phyloP scores from a whole-genome alignment of 2,113 vertebrate genomes.

The Zeus faber region DNA sequence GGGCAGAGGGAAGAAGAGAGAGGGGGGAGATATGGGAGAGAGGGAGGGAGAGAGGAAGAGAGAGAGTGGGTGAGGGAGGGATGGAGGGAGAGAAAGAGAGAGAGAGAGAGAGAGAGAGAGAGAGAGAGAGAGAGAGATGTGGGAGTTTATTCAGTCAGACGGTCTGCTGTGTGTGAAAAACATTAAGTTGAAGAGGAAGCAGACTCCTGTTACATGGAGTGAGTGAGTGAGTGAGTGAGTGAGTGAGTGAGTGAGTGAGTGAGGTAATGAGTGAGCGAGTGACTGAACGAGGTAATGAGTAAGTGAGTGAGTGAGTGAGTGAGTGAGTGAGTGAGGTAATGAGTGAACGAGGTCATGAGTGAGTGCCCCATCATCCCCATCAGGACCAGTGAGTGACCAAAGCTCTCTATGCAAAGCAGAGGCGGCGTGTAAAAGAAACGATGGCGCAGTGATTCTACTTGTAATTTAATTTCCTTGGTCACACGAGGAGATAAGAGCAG shows the following conservation, averaged over 20 bases:
- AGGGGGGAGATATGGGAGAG: neutral
- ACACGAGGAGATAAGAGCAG: constrained; percentile 68
- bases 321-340: no score
- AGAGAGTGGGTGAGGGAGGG: neutral
- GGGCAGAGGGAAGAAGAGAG: constrained; percentile 7
- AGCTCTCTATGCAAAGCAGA: constrained; percentile 79
- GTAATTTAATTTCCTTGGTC: constrained; percentile 80
- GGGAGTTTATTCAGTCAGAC: constrained; percentile 57
- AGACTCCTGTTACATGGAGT: no score
- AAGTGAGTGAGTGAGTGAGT: no score
- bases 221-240: no score
- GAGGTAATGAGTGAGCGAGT: no score
- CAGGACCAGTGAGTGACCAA: constrained; percentile 69
- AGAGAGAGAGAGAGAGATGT: constrained; percentile 23
- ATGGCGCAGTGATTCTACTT: constrained; percentile 74
- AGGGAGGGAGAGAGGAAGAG: neutral
- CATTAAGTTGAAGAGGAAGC: constrained; percentile 42
- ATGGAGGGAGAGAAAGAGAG: neutral
- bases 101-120: constrained; percentile 4
- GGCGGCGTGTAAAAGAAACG: constrained; percentile 60
- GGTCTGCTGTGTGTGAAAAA: constrained; percentile 51
- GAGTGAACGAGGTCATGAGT: no score
- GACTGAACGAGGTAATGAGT: no score
- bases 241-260: no score
- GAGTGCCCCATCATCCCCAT: constrained; percentile 71